Evolutionary conservation across 2,888 invertebrate species (phyloP), one percentile per base, ranked within the genome.

Genomic region (Priocnemis perturbator): DNA sequence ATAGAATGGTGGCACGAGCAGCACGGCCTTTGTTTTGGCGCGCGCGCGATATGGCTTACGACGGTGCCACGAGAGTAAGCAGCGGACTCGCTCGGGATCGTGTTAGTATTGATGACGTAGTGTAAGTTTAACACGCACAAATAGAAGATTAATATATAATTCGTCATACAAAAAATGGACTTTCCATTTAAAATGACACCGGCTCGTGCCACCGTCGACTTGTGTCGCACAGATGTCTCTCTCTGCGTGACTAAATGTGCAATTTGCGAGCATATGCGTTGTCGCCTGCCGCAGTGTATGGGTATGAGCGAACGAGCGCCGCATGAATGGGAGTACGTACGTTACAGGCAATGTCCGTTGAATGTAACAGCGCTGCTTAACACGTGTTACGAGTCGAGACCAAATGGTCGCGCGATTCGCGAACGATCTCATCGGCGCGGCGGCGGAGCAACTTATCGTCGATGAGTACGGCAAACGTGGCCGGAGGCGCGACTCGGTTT

Each of bases 331-430:
- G 63, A 7, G 58, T 55, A 60, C 44, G 44, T 78, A 61, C 47
- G 73, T 74, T 77, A 77, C 79, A 73, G 80, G 80, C 71, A 77
- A 74, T 77, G 72, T 74, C 77, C 67, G 71, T 58, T 63, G 63
- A 69, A 64, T 70, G 69, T 69, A 67, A 71, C 66, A n/a, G n/a
- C 60, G 58, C 60, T 57, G 37, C 50, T 69, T 66, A 67, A 63
- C 61, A 50, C 62, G 68, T 67, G 64, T 68, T 55, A 56, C 67
- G 44, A 55, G 60, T 50, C 44, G 55, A 58, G 55, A 60, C 21
- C 66, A 59, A 60, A n/a, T n/a, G n/a, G n/a, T n/a, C 48, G 60
- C 62, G 64, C 58, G 52, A n/a, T n/a, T n/a, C 65, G 62, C 55
- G 37, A 52, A 5, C 37, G 50, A 48, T 55, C n/a, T 47, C 61